These are phyloP conservation scores for Phasia obesa DNA, from an alignment of 2,888 invertebrate genomes.

Conservation along the genomic window DNA sequence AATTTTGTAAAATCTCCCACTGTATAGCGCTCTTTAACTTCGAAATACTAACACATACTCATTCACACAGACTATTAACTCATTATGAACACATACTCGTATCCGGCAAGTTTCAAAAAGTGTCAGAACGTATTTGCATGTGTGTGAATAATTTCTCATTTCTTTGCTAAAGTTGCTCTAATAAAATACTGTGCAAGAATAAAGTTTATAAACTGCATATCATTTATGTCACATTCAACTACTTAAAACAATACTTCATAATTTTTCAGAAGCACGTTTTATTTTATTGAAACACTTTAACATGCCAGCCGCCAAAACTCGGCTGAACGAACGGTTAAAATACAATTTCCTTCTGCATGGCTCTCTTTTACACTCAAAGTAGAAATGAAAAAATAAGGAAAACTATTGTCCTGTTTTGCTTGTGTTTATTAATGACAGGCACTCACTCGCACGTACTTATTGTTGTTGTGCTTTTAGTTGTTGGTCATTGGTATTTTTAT, in stretches of 20 bases:
- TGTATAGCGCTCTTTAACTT: neutral
- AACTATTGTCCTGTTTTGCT: slow-evolving; percentile 27
- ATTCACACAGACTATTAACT: slow-evolving; percentile 25
- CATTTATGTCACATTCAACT: slow-evolving; percentile 67
- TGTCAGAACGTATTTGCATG: slow-evolving; percentile 51
- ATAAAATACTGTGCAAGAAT: slow-evolving; percentile 11
- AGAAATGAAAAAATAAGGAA: neutral
- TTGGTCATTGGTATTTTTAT: slow-evolving; percentile 66
- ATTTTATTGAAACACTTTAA: slow-evolving; percentile 66
- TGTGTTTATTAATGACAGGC: neutral
- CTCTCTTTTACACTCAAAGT: slow-evolving; percentile 1
- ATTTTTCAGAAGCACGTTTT: slow-evolving; percentile 66
- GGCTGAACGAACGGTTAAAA: slow-evolving; percentile 30
- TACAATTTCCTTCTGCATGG: neutral
- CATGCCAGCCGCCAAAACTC: slow-evolving; percentile 61
- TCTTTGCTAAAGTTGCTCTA: neutral
- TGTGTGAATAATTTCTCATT: slow-evolving; percentile 36
- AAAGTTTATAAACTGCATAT: slow-evolving; percentile 68
- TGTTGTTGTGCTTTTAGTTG: slow-evolving; percentile 47
- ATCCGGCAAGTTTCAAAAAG: slow-evolving; percentile 60
- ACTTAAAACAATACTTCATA: slow-evolving; percentile 66
- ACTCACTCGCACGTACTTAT: neutral
- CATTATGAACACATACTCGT: slow-evolving; percentile 55
- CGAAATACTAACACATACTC: neutral
- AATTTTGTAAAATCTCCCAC: no score